Evolutionary conservation across 2,797 vertebrate genomes (phyloP), one percentile per base, ranked within the genome.

Genomic region (Mormyrops attenuatus): DNA sequence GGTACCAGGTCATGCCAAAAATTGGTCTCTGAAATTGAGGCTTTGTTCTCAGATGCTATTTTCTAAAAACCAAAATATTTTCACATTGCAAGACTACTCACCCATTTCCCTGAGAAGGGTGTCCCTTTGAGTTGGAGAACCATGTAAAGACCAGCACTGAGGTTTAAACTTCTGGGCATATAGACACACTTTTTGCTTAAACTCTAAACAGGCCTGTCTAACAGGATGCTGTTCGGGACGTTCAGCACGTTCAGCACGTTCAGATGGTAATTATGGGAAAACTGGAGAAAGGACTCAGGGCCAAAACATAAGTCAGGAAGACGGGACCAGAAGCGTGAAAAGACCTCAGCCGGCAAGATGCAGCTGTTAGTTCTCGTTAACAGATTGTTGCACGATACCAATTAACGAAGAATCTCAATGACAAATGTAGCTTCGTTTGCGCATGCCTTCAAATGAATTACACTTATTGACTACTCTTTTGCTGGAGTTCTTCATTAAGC

Each of bases 351-450:
- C 49, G n/a, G 38, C 82, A 85, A 85, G 20, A 80, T 41, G 38
- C 73, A 80, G 20, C 82, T 30, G 44, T 52, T 85, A 49, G 9
- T n/a, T 49, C 82, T 85, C 44, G 47, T 85, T 85, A 85, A 85
- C 47, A 85, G 47, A 85, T 50, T 50, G 41, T 49, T 85, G 82
- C 82, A 85, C 22, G 11, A 85, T 50, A 85, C 82, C 82, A 85
- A 85, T 50, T 85, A 85, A 52, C 17, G 47, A 50, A 85, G 22
- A 49, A 85, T 85, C 47, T 85, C 85, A 87, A 57, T 87, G 85
- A 87, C 15, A 60, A 87, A 87, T 57, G 85, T n/a, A 41, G 53
- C 52, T 9, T 26, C 22, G 73, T 80, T 30, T 53, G 50, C 26
- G 34, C 22, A 50, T 6, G 47, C 26, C 49, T 86, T 30, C 47